Base-by-base conservation (phyloP, 2,113 vertebrate genomes). In the Nannospalax galili region DNA sequence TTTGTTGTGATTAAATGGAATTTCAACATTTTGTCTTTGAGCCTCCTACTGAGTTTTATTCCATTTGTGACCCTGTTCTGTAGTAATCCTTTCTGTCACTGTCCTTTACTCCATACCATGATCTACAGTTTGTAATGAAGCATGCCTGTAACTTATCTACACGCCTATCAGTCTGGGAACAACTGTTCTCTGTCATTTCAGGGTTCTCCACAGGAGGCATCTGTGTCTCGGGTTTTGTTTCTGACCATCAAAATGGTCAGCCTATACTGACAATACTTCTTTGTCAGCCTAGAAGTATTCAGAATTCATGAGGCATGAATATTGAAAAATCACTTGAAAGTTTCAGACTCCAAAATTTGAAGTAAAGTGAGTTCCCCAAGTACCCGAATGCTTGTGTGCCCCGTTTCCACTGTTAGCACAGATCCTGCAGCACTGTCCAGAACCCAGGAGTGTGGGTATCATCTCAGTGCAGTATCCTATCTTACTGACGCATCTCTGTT, bases 11-110 rank as follows among this genome's bases (percentile, higher is more conserved):
- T 32, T 48, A 32, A 35, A 16, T 4, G 42, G 5, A 65, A 62
- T 90, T 72, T 84, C 62, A 67, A 37, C 20, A 78, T 78, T 67
- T 20, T 2, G 60, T 72, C 24, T 90, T 40, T 60, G 67, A 88
- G 56, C 10, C 24, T 65, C 32, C 94, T 82, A 78, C 40, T 82
- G 48, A 26, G 35, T 81, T 90, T 96, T 56, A 85, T 92, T 85
- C 62, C 87, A 42, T 72, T 73, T n/a, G 26, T 91, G 87, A 26
- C 80, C 16, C 26, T 74, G 3, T 52, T n/a, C n/a, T n/a, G n/a
- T n/a, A 3, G 16, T 45, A 26, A 91, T 42, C 28, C 86, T 67
- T 37, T 19, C 37, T 69, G 42, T 65, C 5, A 70, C 26, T 67
- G 37, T 84, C 87, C 12, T 32, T 92, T 52, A 67, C 67, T 45